phyloP scores from a whole-genome alignment of 2,888 invertebrate species.

The Himalopsyche kuldschensis region DNA sequence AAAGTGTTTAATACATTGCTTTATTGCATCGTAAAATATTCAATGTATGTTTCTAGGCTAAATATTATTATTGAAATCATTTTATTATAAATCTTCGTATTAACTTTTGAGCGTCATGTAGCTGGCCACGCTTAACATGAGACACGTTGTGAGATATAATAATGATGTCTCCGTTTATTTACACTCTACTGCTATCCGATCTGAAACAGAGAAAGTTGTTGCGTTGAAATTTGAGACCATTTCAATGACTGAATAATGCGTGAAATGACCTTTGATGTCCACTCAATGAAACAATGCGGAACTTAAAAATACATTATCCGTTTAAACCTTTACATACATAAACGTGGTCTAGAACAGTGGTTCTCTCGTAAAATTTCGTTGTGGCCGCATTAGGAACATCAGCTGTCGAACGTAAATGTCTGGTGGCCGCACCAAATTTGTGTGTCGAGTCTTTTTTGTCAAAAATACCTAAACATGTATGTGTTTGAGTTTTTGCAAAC shows the following conservation, averaged over 20 bases:
- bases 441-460: no score
- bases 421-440: no score
- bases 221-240: neutral
- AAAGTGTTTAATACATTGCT: no score
- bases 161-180: neutral
- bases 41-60: no score
- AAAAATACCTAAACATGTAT: no score
- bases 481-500: no score
- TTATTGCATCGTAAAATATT: no score
- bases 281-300: neutral
- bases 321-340: neutral
- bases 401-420: no score
- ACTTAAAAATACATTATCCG: neutral
- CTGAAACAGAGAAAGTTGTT: neutral
- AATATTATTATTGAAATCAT: neutral
- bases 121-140: neutral
- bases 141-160: neutral
- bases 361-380: no score
- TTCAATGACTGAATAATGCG: neutral
- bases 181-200: neutral
- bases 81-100: neutral
- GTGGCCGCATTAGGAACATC: no score
- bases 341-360: neutral
- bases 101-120: neutral
- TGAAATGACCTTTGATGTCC: neutral